These are phyloP conservation scores for Centropus unirufus DNA, from an alignment of 2,113 vertebrate species.

Conservation along the genomic window DNA sequence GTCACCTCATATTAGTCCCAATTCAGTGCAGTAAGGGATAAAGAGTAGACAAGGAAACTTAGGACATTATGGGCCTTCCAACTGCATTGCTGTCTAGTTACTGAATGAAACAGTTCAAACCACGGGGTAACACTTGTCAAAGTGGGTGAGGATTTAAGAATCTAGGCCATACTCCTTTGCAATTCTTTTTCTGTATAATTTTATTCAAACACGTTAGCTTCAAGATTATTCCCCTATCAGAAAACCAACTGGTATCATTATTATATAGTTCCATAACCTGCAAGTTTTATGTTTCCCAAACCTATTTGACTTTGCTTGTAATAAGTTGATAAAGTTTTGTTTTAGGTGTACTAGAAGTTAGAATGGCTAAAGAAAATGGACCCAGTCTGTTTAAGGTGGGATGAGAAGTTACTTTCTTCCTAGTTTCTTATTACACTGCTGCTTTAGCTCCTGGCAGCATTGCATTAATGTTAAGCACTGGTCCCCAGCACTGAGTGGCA, in stretches of 20 bases:
- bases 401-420: slow-evolving; percentile 59
- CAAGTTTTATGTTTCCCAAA: neutral
- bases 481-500: slow-evolving; percentile 68
- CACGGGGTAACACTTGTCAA: neutral
- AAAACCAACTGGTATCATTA: neutral
- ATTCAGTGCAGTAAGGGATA: neutral
- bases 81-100: neutral
- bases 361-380: neutral
- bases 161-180: neutral
- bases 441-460: slow-evolving; percentile 68
- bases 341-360: neutral
- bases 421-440: slow-evolving; percentile 61
- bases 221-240: neutral
- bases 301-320: neutral
- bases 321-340: neutral
- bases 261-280: neutral
- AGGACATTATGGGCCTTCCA: neutral
- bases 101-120: neutral
- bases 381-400: slow-evolving; percentile 16
- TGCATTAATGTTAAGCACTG: slow-evolving; percentile 60
- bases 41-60: neutral
- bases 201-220: neutral
- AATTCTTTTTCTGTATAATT: neutral
- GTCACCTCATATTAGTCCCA: neutral
- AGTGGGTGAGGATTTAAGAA: neutral